Evolutionary conservation across 2,113 vertebrate genomes (phyloP).

Genomic region (Channa maculata): DNA sequence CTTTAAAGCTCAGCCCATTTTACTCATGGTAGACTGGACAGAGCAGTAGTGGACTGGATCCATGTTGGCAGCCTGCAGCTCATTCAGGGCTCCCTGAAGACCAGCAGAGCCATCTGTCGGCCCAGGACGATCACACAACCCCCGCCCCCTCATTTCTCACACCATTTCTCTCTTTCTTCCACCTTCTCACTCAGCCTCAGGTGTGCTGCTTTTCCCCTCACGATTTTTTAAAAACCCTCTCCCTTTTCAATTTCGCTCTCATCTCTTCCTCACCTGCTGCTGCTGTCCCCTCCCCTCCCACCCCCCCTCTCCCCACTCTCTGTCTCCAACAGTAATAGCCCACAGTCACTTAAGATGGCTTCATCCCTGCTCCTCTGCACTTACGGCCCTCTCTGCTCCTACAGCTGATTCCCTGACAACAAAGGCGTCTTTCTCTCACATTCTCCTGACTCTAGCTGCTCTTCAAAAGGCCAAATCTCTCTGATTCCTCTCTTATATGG

Average conservation of each 20-base stretch:
- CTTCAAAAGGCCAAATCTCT: conserved; percentile 49
- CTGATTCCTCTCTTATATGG: conserved; percentile 17
- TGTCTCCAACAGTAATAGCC: not conserved
- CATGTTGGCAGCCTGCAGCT: conserved; percentile 22
- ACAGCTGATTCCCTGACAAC: conserved; percentile 31
- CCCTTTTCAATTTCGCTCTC: conserved; percentile 7
- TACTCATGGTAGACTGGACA: conserved; percentile 11
- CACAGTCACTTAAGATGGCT: conserved; percentile 36
- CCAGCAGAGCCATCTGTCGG: conserved; percentile 56
- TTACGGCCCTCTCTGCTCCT: conserved; percentile 22
- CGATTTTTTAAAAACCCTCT: conserved; percentile 17
- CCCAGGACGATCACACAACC: not conserved
- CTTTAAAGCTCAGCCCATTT: conserved; percentile 1
- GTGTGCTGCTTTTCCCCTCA: conserved; percentile 1
- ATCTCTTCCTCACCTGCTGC: not conserved
- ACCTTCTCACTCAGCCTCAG: not conserved
- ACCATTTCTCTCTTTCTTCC: conserved; percentile 1
- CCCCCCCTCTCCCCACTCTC: accelerated
- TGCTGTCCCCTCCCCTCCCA: too few species aligned
- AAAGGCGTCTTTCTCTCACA: conserved; percentile 24
- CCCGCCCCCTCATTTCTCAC: conserved; percentile 1
- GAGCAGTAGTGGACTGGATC: conserved; percentile 10
- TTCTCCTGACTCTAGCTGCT: conserved; percentile 18
- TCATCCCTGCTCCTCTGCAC: conserved; percentile 15
- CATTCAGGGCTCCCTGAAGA: conserved; percentile 35